These are phyloP conservation scores for Danaus plexippus DNA, from an alignment of 1,140 invertebrate genomes.

Conservation along the genomic window DNA sequence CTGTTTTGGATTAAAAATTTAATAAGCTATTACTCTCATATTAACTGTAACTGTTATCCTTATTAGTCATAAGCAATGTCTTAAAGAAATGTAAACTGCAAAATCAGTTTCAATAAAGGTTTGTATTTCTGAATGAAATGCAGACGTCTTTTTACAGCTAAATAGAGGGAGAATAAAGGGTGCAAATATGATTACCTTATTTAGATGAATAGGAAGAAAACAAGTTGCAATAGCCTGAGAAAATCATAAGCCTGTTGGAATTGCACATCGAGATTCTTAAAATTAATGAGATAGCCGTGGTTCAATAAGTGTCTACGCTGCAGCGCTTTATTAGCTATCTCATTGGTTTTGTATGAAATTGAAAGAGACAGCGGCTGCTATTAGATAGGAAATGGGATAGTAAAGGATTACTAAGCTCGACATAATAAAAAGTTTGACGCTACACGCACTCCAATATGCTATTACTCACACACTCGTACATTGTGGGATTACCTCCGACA, in stretches of 20 bases:
- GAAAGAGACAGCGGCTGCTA: constrained; percentile 23
- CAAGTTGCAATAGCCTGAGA: constrained; percentile 59
- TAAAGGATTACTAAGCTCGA: constrained; percentile 4
- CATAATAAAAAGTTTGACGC: constrained; percentile 43
- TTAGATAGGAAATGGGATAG: constrained; percentile 23
- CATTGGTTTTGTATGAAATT: constrained; percentile 1
- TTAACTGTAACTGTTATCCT: too few species aligned
- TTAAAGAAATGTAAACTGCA: too few species aligned
- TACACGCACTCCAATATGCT: constrained; percentile 34
- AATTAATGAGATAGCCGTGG: constrained; percentile 6
- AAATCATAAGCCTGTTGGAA: constrained; percentile 44
- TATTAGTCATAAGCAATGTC: too few species aligned
- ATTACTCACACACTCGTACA: constrained; percentile 37
- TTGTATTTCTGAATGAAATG: too few species aligned
- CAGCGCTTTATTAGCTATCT: constrained; percentile 5
- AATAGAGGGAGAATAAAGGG: constrained; percentile 20
- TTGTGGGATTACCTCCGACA: constrained; percentile 50
- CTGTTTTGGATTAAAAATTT: too few species aligned
- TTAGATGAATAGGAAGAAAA: constrained; percentile 53
- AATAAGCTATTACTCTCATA: too few species aligned
- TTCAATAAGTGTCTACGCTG: background rate
- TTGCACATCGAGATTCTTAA: constrained; percentile 44
- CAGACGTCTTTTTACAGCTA: too few species aligned
- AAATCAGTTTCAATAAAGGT: too few species aligned
- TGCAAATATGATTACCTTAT: constrained; percentile 59